Evolutionary conservation across 2,113 vertebrate genomes (phyloP).

Genomic region (Cromileptes altivelis): DNA sequence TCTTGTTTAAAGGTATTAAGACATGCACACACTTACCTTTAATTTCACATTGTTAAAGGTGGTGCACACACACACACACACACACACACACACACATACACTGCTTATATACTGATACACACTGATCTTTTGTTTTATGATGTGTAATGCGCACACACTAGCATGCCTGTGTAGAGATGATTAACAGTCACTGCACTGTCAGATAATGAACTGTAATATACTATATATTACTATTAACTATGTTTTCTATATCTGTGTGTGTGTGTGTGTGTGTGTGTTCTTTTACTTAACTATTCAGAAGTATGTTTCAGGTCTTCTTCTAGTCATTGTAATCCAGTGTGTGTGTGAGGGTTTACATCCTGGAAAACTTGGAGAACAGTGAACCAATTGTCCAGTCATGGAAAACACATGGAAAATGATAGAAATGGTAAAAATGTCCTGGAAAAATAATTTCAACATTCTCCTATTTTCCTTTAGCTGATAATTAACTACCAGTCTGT

Average conservation of each 20-base stretch:
- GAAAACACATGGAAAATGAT: too few species aligned
- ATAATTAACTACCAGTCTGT: too few species aligned
- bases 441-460: too few species aligned
- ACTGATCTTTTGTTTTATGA: constrained; percentile 53
- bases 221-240: constrained; percentile 64
- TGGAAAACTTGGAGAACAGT: too few species aligned
- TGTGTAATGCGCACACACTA: constrained; percentile 37
- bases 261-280: constrained; percentile 12
- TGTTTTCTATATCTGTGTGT: constrained; percentile 49
- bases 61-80: neutral
- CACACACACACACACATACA: constrained; percentile 20
- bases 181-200: constrained; percentile 61
- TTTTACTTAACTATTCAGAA: constrained; percentile 1
- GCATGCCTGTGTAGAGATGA: constrained; percentile 58
- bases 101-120: neutral
- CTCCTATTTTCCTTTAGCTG: too few species aligned
- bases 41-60: constrained; percentile 21
- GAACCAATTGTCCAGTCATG: too few species aligned
- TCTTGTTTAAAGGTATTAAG: constrained; percentile 26
- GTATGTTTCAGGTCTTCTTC: neutral
- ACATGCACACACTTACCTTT: constrained; percentile 41
- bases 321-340: constrained; percentile 12
- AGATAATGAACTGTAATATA: constrained; percentile 64
- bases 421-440: too few species aligned
- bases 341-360: neutral